Conservation (phyloP, 2,888 invertebrate species). For the Liposcelis brunnea region DNA sequence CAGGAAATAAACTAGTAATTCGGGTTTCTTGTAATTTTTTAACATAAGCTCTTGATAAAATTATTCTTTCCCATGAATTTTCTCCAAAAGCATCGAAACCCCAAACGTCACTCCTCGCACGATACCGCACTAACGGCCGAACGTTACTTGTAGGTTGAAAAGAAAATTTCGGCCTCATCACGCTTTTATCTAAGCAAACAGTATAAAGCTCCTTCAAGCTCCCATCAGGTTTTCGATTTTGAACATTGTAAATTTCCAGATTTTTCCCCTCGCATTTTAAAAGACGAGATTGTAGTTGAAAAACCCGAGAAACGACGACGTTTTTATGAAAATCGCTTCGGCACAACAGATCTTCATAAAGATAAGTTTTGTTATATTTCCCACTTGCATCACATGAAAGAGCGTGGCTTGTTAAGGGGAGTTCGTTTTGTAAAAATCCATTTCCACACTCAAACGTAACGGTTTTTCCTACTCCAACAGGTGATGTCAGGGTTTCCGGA, state of each 20-base stretch:
- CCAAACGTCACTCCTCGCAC: neutral
- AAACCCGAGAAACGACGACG: neutral
- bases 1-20: neutral
- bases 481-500: neutral
- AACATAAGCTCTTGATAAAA: neutral
- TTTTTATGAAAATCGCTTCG: conserved; percentile 8
- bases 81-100: conserved; percentile 3
- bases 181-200: neutral
- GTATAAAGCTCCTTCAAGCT: neutral
- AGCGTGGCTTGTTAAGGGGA: too few relatives aligned
- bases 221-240: neutral
- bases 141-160: neutral
- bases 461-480: neutral
- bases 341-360: neutral
- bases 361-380: neutral
- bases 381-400: neutral
- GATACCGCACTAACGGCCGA: too few relatives aligned
- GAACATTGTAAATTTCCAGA: neutral
- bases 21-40: neutral
- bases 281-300: neutral
- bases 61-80: neutral
- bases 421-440: too few relatives aligned
- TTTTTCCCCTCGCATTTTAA: neutral
- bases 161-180: conserved; percentile 5
- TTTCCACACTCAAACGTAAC: neutral